phyloP scores from a whole-genome alignment of 2,113 vertebrate species.

The Oceanites oceanicus region DNA sequence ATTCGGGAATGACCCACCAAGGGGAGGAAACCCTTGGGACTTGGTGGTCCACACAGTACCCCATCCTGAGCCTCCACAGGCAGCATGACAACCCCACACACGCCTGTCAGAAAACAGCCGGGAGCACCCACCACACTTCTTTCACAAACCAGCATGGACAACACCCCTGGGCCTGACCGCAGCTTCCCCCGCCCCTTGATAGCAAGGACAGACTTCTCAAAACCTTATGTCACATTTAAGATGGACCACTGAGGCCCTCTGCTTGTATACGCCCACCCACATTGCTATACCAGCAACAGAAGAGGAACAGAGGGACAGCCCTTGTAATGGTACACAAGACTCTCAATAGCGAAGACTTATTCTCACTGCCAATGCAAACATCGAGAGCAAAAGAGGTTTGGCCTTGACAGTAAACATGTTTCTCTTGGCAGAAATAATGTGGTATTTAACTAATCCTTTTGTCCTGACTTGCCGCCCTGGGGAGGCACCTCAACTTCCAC shows the following conservation, averaged over 20 bases:
- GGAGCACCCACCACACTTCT: not conserved
- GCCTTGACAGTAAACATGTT: not conserved
- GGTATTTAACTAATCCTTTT: not conserved
- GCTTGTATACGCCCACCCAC: not conserved
- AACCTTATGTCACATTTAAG: not conserved
- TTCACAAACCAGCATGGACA: not conserved
- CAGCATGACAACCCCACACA: too few relatives aligned
- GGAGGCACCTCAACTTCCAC: not conserved
- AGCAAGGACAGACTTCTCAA: not conserved
- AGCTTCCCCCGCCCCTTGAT: accelerated
- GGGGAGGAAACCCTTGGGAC: not conserved
- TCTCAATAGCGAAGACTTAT: not conserved
- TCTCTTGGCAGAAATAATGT: not conserved
- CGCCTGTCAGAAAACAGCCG: not conserved
- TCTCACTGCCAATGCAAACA: accelerated
- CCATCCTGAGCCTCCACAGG: not conserved
- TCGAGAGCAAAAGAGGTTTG: not conserved
- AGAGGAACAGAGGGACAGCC: not conserved
- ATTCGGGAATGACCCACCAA: accelerated
- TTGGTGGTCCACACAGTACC: not conserved
- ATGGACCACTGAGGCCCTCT: not conserved
- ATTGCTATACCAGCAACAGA: not conserved
- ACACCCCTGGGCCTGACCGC: not conserved
- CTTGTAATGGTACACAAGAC: not conserved
- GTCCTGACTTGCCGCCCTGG: not conserved